Evolutionary conservation across 2,888 invertebrate genomes (phyloP).

Genomic region (Melanargia galathea): DNA sequence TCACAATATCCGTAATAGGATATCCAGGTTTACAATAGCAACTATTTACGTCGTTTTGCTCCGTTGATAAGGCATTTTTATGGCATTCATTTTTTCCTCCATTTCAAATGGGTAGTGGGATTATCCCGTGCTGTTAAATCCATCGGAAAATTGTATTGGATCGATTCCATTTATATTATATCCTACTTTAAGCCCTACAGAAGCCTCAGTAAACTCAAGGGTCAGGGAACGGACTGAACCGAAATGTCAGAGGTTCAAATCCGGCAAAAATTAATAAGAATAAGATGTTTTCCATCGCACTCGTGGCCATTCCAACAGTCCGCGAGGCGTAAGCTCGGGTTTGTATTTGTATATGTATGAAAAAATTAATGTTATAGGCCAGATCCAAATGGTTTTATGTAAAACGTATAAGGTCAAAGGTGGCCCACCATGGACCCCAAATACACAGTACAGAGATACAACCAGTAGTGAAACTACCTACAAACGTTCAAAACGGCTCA

Average conservation of each 20-base stretch:
- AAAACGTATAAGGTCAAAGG: no score
- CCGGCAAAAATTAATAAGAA: no score
- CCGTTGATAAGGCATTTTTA: conserved; percentile 12
- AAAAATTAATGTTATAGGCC: no score
- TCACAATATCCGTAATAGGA: conserved; percentile 1
- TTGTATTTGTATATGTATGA: no score
- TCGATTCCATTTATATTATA: conserved; percentile 17
- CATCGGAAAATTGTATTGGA: conserved; percentile 20
- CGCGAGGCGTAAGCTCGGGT: no score
- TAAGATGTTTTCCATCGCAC: no score
- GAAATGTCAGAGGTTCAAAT: not conserved
- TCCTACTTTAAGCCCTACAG: not conserved
- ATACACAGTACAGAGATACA: no score
- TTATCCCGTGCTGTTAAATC: conserved; percentile 24
- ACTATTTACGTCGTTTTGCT: conserved; percentile 12
- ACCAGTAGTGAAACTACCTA: no score
- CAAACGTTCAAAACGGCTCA: no score
- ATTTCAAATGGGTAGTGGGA: conserved; percentile 22
- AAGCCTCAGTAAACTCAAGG: not conserved
- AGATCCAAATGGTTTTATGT: no score
- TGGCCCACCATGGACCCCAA: no score
- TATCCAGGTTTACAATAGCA: conserved; percentile 11
- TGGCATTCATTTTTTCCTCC: conserved; percentile 14
- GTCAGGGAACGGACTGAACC: not conserved
- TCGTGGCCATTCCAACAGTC: no score